These are phyloP conservation scores for Tachysurus fulvidraco DNA, from an alignment of 2,113 vertebrate species.

Conservation along the genomic window DNA sequence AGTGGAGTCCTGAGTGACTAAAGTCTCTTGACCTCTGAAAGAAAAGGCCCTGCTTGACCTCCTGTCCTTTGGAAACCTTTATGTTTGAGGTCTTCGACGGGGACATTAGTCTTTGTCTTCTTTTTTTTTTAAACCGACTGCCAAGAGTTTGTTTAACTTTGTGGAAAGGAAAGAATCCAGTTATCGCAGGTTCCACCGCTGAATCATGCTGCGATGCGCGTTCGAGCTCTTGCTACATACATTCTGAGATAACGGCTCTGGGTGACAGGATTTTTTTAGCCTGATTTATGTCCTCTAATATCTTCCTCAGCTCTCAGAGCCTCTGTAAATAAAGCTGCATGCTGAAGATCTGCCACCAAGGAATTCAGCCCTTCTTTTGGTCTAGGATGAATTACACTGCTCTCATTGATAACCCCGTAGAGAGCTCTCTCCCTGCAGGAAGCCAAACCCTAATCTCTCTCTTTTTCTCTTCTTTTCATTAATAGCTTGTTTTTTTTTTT, in stretches of 20 bases:
- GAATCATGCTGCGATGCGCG: neutral
- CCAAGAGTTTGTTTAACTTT: neutral
- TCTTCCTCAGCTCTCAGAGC: slow-evolving; percentile 60
- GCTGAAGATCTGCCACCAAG: slow-evolving; percentile 56
- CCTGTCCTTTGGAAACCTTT: slow-evolving; percentile 16
- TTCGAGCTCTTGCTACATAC: slow-evolving; percentile 34
- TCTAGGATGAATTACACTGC: slow-evolving; percentile 56
- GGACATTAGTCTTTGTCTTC: neutral
- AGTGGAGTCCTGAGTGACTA: neutral
- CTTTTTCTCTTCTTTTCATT: neutral
- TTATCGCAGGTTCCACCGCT: slow-evolving; percentile 9
- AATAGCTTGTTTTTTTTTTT: neutral
- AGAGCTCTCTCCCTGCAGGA: slow-evolving; percentile 38
- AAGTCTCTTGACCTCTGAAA: neutral
- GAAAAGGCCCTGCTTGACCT: slow-evolving; percentile 9
- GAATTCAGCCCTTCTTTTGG: slow-evolving; percentile 58
- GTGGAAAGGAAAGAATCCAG: slow-evolving; percentile 22
- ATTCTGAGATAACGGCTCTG: slow-evolving; percentile 56
- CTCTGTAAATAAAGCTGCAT: slow-evolving; percentile 65
- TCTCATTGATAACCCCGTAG: slow-evolving; percentile 53
- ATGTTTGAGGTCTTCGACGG: neutral
- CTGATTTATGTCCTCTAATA: slow-evolving; percentile 70
- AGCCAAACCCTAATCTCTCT: slow-evolving; percentile 13
- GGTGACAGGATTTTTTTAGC: slow-evolving; percentile 55
- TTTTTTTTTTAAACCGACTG: neutral